Conservation (phyloP, 1,140 invertebrate genomes). For the Theocolax elegans region DNA sequence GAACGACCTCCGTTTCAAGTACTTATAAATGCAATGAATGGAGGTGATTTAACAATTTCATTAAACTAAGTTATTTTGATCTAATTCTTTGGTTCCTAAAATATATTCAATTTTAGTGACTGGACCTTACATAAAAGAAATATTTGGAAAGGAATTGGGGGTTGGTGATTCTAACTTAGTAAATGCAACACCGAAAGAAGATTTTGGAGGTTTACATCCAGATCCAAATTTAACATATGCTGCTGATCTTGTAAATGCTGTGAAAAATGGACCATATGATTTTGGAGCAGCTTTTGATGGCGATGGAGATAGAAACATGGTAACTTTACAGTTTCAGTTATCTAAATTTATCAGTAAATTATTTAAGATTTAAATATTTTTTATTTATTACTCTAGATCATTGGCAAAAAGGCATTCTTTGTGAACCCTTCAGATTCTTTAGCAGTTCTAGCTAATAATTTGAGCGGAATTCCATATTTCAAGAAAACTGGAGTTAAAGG, state of each 20-base stretch:
- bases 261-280: constrained; percentile 85
- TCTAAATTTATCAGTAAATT: not conserved
- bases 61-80: not conserved
- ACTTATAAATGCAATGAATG: constrained; percentile 93
- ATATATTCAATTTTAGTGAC: constrained; percentile 77
- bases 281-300: constrained; percentile 99
- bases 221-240: constrained; percentile 99
- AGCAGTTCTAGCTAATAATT: constrained; percentile 92
- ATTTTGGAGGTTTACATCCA: constrained; percentile 97
- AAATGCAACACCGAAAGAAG: constrained; percentile 81
- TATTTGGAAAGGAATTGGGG: constrained; percentile 90
- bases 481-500: constrained; percentile 86
- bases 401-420: constrained; percentile 97
- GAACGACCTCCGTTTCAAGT: constrained; percentile 81
- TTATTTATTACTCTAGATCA: constrained; percentile 75
- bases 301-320: constrained; percentile 80
- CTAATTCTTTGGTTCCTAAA: not conserved
- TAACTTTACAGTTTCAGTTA: constrained; percentile 37
- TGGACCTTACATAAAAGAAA: constrained; percentile 92
- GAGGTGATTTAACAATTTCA: constrained; percentile 73
- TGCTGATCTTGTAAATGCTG: constrained; percentile 82
- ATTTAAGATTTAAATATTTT: constrained; percentile 7
- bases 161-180: constrained; percentile 78
- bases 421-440: constrained; percentile 97
- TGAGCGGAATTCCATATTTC: constrained; percentile 96